Evolutionary conservation across 2,888 invertebrate species (phyloP), one percentile per base, ranked within the genome.

Genomic region (Lasioglossum malachurum): DNA sequence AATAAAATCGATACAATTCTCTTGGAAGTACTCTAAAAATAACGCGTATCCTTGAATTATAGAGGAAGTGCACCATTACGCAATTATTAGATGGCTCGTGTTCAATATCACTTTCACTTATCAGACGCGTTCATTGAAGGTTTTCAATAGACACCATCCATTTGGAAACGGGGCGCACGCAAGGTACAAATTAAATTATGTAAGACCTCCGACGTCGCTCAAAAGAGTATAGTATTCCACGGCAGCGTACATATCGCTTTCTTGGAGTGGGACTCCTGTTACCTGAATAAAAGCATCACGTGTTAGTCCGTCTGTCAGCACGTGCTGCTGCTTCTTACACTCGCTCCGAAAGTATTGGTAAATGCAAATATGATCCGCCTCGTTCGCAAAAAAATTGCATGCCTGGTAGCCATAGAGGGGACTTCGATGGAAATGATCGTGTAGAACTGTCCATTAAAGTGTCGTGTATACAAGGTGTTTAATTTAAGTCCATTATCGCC

Each of bases 281-380:
- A 78, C 72, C 53, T 27, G 78, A 84, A 84, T 75, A 72, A 82
- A 82, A 75, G 49, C 64, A 73, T 79, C 79, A 73, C 38, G 67
- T 82, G 73, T 67, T 75, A 46, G 67, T 73, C 44, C 41, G 64
- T 71, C 12, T 53, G 27, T 44, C 35, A 74, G 74, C 82, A 27
- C 75, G 75, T 60, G 78, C 64, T 64, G 69, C 19, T 19, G 49
- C 23, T 71, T 38, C 67, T 80, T 73, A 35, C 19, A 64, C 53
- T 38, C n/a, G 64, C 31, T 44, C 72, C 60, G 57, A 83, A 83
- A 79, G 71, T 71, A 71, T 71, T 73, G 44, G 44, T 72, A 67
- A 78, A 49, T 71, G 69, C 46, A 74, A 84, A 78, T 72, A 84
- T 27, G 82, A 84, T 82, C 80, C 67, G 5, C 49, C n/a, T 46